Conservation (phyloP, 2,113 vertebrate genomes). For the Pedionomus torquatus region DNA sequence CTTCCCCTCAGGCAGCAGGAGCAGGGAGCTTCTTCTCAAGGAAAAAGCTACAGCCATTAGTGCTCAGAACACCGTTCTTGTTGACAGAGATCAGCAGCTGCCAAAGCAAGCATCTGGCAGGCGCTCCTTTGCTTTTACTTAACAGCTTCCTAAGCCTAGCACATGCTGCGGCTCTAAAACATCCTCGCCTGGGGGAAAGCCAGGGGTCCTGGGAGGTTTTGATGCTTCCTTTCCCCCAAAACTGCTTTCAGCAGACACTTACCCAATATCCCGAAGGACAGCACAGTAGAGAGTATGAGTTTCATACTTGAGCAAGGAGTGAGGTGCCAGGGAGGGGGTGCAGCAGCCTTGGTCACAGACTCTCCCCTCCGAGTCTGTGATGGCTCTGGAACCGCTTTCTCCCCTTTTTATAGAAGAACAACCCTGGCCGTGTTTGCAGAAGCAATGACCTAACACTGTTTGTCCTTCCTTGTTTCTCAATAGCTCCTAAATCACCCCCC, state of each 20-base stretch:
- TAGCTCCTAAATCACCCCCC: slow-evolving; percentile 29
- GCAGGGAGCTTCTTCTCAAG: background rate
- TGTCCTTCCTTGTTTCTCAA: slow-evolving; percentile 75
- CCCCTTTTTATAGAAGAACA: slow-evolving; percentile 65
- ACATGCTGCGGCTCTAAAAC: fast-evolving
- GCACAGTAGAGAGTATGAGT: background rate
- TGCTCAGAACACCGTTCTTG: background rate
- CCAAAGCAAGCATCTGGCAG: background rate
- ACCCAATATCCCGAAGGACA: slow-evolving; percentile 63
- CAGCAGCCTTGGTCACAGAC: slow-evolving; percentile 57
- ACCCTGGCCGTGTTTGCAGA: slow-evolving; percentile 65
- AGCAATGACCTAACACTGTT: slow-evolving; percentile 71
- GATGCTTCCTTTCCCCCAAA: background rate
- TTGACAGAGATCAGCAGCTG: background rate
- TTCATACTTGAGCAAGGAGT: slow-evolving; percentile 34
- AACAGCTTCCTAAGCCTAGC: background rate
- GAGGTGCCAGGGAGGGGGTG: background rate
- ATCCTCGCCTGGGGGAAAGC: background rate
- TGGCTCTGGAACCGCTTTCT: slow-evolving; percentile 23
- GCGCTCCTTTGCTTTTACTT: background rate
- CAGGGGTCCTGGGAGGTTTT: background rate
- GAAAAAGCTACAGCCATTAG: background rate
- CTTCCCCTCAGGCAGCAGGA: fast-evolving
- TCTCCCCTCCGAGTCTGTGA: slow-evolving; percentile 48
- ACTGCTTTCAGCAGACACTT: slow-evolving; percentile 28